Percentiles rank a stretch among this genome's conserved stretches.
phyloP scores from a whole-genome alignment of 2,797 vertebrate genomes.

The Vespertilio murinus region DNA sequence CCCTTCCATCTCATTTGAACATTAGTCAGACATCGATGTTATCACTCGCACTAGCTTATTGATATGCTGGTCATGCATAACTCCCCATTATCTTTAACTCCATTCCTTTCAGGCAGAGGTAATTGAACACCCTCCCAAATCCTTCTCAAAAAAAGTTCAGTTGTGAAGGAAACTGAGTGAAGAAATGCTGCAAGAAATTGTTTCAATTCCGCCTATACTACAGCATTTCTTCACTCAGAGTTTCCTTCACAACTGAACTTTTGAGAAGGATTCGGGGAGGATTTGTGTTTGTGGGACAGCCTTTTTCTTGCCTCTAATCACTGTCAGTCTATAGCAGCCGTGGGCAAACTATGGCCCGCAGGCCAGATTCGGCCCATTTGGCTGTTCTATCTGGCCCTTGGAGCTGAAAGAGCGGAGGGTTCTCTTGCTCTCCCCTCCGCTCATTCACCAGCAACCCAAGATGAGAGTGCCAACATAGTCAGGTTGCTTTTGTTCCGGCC shows the following conservation, averaged over 20 bases:
- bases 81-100: neutral
- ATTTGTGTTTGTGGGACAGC: no score
- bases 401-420: no score
- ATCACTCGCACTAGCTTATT: neutral
- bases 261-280: neutral
- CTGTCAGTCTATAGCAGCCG: no score
- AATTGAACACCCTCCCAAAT: neutral
- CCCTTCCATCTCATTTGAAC: constrained; percentile 36
- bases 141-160: neutral
- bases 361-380: no score
- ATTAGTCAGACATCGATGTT: constrained; percentile 6
- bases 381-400: no score
- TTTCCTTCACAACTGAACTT: neutral
- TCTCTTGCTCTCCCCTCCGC: no score
- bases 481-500: no score
- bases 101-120: neutral
- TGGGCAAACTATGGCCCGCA: no score
- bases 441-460: no score
- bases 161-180: neutral
- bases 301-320: no score
- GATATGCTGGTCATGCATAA: neutral
- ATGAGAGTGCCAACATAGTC: no score
- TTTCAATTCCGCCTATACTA: neutral
- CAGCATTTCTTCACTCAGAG: neutral
- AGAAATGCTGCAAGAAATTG: neutral